These are phyloP conservation scores for Sciurus niger DNA, from an alignment of 2,113 vertebrate genomes.

Conservation along the genomic window DNA sequence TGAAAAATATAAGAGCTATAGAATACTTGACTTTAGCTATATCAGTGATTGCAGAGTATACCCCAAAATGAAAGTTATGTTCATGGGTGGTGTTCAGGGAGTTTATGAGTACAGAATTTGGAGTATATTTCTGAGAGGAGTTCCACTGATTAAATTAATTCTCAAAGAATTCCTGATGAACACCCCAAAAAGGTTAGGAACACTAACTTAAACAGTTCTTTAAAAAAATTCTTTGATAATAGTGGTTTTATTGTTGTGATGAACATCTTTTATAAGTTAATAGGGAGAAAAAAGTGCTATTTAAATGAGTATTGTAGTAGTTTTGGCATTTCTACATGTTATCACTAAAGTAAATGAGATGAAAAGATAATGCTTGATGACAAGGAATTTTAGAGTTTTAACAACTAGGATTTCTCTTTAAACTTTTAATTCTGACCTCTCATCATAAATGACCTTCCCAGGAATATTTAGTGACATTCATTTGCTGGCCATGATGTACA, in stretches of 20 bases:
- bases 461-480: slow-evolving; percentile 94
- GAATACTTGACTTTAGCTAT: not conserved
- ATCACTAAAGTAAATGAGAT: slow-evolving; percentile 31
- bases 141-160: not conserved
- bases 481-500: slow-evolving; percentile 96
- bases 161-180: not conserved
- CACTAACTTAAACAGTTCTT: not conserved
- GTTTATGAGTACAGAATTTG: slow-evolving; percentile 11
- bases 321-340: slow-evolving; percentile 3
- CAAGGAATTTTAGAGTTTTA: slow-evolving; percentile 36
- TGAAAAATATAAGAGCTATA: not conserved
- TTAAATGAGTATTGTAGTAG: not conserved
- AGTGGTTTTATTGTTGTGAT: not conserved
- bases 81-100: not conserved
- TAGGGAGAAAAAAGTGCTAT: not conserved
- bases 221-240: not conserved
- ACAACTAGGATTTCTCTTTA: slow-evolving; percentile 44
- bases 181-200: not conserved
- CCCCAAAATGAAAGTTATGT: slow-evolving; percentile 32
- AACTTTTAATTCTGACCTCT: slow-evolving; percentile 69
- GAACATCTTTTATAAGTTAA: not conserved
- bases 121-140: not conserved
- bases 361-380: not conserved
- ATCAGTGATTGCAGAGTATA: not conserved
- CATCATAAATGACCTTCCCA: slow-evolving; percentile 83